Percentiles rank a stretch among this genome's conserved stretches.
These are phyloP conservation scores for Vidua macroura DNA, from an alignment of 2,113 vertebrate species.

Conservation along the genomic window DNA sequence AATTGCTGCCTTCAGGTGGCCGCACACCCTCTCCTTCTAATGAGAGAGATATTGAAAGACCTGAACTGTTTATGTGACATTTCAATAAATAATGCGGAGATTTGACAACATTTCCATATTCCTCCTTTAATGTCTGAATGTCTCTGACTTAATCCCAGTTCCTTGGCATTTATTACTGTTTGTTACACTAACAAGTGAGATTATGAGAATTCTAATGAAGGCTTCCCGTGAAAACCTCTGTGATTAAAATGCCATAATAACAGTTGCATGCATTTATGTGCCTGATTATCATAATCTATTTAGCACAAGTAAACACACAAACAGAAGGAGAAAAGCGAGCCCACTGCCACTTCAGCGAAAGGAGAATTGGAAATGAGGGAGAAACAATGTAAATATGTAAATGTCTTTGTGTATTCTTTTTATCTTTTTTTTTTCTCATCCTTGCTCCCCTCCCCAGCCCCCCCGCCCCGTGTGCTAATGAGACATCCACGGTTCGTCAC, in stretches of 20 bases:
- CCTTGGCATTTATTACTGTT: constrained; percentile 88
- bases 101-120: constrained; percentile 81
- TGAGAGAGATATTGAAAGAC: constrained; percentile 76
- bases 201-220: constrained; percentile 97
- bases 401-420: constrained; percentile 80
- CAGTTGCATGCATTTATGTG: constrained; percentile 85
- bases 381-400: constrained; percentile 84
- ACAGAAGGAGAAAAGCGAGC: constrained; percentile 82
- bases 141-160: constrained; percentile 83
- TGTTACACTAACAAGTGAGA: constrained; percentile 88
- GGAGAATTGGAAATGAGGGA: constrained; percentile 76
- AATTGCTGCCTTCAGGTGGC: constrained; percentile 67
- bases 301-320: constrained; percentile 89
- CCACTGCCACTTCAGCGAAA: constrained; percentile 71
- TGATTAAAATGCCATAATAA: constrained; percentile 90
- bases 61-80: constrained; percentile 81
- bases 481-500: constrained; percentile 70
- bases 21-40: constrained; percentile 55
- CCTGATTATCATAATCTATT: constrained; percentile 94
- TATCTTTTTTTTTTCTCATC: constrained; percentile 69
- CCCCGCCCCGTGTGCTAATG: constrained; percentile 69
- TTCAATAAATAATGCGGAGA: constrained; percentile 84
- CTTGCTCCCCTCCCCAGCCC: not conserved
- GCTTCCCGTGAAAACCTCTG: constrained; percentile 81
- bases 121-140: constrained; percentile 79